phyloP scores from a whole-genome alignment of 37 sponge, comb jelly and placozoan genomes.

The Bolinopsis microptera region DNA sequence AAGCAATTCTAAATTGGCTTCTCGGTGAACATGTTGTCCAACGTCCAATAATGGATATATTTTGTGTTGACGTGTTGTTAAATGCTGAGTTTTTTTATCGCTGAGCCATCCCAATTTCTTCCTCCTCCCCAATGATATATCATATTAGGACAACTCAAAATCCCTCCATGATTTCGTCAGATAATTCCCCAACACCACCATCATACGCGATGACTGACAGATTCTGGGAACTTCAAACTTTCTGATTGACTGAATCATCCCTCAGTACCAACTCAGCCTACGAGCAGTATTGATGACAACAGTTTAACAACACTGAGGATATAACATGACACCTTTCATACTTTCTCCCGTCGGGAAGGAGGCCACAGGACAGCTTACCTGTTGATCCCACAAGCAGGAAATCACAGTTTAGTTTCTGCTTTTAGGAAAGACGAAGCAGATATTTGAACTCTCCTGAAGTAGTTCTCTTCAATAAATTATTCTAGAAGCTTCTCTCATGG shows the following conservation, averaged over 20 bases:
- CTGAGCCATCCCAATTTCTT: not conserved
- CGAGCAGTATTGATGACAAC: not conserved
- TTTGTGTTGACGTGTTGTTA: not conserved
- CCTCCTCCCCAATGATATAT: not conserved
- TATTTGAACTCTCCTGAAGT: not conserved
- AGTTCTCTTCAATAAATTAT: not conserved
- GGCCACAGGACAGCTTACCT: not conserved
- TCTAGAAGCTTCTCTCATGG: not conserved
- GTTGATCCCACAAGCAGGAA: not conserved
- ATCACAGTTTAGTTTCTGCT: not conserved
- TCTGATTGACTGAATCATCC: not conserved
- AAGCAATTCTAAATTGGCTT: not conserved
- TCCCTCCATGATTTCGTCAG: not conserved
- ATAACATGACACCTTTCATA: not conserved
- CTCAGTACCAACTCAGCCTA: not conserved
- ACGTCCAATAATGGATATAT: not conserved
- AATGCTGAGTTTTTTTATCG: not conserved
- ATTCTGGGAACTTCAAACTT: not conserved
- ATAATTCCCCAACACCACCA: not conserved
- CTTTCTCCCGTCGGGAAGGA: not conserved
- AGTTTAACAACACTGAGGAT: not conserved
- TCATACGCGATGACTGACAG: not conserved
- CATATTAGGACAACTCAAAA: not conserved
- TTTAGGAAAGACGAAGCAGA: not conserved
- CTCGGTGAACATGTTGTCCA: not conserved